Base-by-base conservation (phyloP, 2,888 invertebrate species). In the Eristalis tenax region DNA sequence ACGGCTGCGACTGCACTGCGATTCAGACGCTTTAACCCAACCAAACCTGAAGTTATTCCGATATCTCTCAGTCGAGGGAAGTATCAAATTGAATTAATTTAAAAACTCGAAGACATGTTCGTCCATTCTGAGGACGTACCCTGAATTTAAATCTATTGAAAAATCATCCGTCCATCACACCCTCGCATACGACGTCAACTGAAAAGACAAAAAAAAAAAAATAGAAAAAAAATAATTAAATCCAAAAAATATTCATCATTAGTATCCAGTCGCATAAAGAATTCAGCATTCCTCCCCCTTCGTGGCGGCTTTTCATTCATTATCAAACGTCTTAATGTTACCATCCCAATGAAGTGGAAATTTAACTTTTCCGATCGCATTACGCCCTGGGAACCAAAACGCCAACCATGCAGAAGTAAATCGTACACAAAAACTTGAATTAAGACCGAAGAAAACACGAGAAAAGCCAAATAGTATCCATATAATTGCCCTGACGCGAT, bases 301-400 rank as follows among this genome's bases (percentile, higher is more conserved):
- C 18, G 66, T 18, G 50, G 4, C 50, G 3, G 3, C 61, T 43
- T 64, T 57, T 71, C 73, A 73, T 73, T 40, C 61, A 61, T 70
- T 68, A 76, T 57, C n/a, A 70, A 74, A 65, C 28, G n/a, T 77
- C 64, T 28, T 69, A n/a, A 71, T 73, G 77, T 78, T 82, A 69
- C 69, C 66, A 79, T 75, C 65, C 74, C 83, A 79, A 83, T 82
- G 69, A 83, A 79, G 78, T 83, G 82, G 78, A 86, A 82, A 83
- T 86, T 86, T 75, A 26, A 74, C 86, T 86, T 81, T 86, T 86
- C 86, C 56, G 82, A 83, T 83, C 78, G 78, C 70, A 86, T 86
- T 86, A 86, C 61, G 71, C 43, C 68, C 26, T 71, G 43, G 23
- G 78, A 86, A 74, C 82, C 63, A 22, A 75, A 79, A 82, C 63